These are phyloP conservation scores for Calephelis virginiensis DNA, from an alignment of 1,140 invertebrate genomes.

Conservation along the genomic window DNA sequence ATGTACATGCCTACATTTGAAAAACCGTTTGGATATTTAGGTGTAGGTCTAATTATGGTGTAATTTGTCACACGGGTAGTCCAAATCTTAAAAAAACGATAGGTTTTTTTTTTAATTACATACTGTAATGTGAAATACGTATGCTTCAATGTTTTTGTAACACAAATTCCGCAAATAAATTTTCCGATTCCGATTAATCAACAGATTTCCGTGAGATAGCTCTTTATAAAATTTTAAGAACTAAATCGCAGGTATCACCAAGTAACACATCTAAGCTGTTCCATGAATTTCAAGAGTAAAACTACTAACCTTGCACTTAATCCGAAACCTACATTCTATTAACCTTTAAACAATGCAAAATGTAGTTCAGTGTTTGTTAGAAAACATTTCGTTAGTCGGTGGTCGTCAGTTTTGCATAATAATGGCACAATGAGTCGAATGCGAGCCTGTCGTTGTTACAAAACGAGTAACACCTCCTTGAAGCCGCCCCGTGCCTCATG, in stretches of 20 bases:
- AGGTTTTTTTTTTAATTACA: too few relatives aligned
- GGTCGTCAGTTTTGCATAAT: conserved; percentile 67
- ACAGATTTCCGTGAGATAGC: not conserved
- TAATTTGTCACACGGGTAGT: too few relatives aligned
- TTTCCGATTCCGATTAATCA: not conserved
- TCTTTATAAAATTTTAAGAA: not conserved
- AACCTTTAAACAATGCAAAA: conserved; percentile 65
- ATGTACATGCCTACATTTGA: too few relatives aligned
- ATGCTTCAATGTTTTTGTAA: too few relatives aligned
- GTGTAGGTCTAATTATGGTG: too few relatives aligned
- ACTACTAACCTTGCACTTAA: conserved; percentile 39
- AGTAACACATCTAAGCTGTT: too few relatives aligned
- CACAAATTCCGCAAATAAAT: too few relatives aligned
- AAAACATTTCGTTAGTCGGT: conserved; percentile 54
- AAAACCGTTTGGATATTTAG: too few relatives aligned
- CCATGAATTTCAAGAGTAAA: conserved; percentile 2
- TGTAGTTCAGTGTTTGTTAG: conserved; percentile 47
- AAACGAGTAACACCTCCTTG: conserved; percentile 61
- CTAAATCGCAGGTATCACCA: too few relatives aligned
- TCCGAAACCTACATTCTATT: conserved; percentile 60
- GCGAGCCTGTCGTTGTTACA: conserved; percentile 52
- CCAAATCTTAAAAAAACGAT: too few relatives aligned
- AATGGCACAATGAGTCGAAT: conserved; percentile 62
- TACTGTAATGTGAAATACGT: too few relatives aligned
- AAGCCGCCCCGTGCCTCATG: conserved; percentile 57